Evolutionary conservation across 2,113 vertebrate species (phyloP).

Genomic region (Psilopogon haemacephalus): DNA sequence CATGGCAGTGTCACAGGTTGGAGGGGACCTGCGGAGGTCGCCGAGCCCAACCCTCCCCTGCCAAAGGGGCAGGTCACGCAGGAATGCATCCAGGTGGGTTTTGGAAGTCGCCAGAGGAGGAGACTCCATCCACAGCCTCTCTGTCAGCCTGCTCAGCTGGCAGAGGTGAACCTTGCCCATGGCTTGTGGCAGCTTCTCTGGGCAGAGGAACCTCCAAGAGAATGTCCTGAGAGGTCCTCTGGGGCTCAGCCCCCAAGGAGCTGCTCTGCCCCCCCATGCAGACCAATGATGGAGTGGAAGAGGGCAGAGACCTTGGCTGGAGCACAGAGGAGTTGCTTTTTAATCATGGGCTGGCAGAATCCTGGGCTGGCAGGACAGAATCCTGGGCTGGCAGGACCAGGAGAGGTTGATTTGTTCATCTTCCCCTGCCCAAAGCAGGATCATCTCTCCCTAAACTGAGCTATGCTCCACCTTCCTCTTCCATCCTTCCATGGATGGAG

Average conservation of each 20-base stretch:
- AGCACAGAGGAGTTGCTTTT: background rate
- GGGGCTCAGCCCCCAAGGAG: rapidly evolving
- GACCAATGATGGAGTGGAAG: rapidly evolving
- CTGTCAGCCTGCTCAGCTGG: background rate
- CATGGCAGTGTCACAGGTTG: no score
- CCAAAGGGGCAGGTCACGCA: no score
- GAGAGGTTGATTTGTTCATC: background rate
- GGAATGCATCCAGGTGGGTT: no score
- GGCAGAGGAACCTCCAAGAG: background rate
- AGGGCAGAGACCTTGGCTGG: background rate
- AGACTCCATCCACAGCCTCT: no score
- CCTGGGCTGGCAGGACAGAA: background rate
- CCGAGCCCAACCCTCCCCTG: no score
- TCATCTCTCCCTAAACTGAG: rapidly evolving
- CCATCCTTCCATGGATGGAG: background rate
- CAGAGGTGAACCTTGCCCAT: rapidly evolving
- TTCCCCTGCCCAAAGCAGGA: background rate
- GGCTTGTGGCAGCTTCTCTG: background rate
- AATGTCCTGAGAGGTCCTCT: rapidly evolving
- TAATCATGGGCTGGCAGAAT: no score
- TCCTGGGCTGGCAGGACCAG: background rate
- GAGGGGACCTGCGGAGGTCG: no score
- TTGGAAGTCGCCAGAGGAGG: no score
- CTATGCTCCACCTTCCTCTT: background rate
- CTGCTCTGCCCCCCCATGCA: background rate